Percentiles rank a stretch among this genome's conserved stretches.
These are phyloP conservation scores for Phyllotreta striolata DNA, from an alignment of 2,888 invertebrate genomes.

Conservation along the genomic window DNA sequence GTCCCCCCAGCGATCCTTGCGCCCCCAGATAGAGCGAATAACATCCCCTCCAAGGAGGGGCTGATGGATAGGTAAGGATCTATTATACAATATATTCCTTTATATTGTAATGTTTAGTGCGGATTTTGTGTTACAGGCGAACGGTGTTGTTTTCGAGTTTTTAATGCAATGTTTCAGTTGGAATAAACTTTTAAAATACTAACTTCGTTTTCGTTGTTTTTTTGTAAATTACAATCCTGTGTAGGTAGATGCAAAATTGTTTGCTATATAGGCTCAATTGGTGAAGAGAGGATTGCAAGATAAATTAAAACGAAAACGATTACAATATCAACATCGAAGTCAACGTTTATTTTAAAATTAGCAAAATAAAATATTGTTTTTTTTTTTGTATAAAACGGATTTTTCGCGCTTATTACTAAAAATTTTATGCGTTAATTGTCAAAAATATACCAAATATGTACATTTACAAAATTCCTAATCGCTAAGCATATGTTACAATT, in stretches of 20 bases:
- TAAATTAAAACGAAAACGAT: constrained; percentile 1
- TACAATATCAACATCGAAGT: constrained; percentile 1
- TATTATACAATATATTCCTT: background rate
- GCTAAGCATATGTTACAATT: constrained; percentile 5
- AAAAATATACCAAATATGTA: constrained; percentile 7
- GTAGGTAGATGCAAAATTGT: too few relatives aligned
- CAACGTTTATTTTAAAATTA: constrained; percentile 8
- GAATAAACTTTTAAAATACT: too few relatives aligned
- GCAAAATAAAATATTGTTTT: background rate
- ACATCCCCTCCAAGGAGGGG: too few relatives aligned
- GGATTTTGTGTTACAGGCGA: background rate
- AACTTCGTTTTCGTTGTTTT: too few relatives aligned
- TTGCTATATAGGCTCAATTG: too few relatives aligned
- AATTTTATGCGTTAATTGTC: background rate
- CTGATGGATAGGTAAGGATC: constrained; percentile 1
- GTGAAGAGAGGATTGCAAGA: too few relatives aligned
- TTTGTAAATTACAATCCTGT: too few relatives aligned
- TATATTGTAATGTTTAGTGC: background rate
- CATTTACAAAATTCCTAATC: background rate
- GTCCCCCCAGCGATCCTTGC: constrained; percentile 10
- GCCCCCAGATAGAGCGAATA: background rate
- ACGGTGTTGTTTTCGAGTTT: too few relatives aligned
- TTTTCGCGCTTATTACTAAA: too few relatives aligned
- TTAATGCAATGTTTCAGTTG: too few relatives aligned
- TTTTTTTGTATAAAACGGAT: constrained; percentile 1